Evolutionary conservation across 2,888 invertebrate species (phyloP), one percentile per base, ranked within the genome.

Genomic region (Zygothrica quintamaculata): DNA sequence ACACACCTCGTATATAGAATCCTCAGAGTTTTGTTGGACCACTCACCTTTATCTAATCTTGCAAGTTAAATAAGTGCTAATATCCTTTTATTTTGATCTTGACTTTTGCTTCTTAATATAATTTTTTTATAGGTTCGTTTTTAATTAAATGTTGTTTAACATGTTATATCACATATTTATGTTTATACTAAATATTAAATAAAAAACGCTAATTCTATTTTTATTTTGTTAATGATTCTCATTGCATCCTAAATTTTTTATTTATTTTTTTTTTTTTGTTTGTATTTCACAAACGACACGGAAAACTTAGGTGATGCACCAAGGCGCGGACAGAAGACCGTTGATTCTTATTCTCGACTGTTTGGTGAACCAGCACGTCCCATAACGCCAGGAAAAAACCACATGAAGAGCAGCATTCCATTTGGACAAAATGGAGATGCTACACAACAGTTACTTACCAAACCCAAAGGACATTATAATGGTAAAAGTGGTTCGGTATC

Each of bases 321-420:
- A 64, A 89, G 91, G 64, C 90, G 91, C 58, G 90, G 77, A 62
- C 90, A 90, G 74, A 90, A 90, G 76, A 89, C 85, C 74, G 82
- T 91, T 89, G 92, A 92, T 88, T 92, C 93, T 70, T 91, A 93
- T 89, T 92, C 92, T 81, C 92, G 92, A 77, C 90, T 93, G 75
- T 93, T 93, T 89, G 93, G 93, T 72, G 92, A 92, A 81, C 92
- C 92, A 77, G 91, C 92, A 77, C 91, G 92, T 89, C 92, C 92
- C 87, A 89, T 90, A 65, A 90, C 92, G 84, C 92, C 92, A 84
- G 91, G 91, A 84, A 92, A 92, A 90, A 92, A 92, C 89, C 92
- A 92, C 89, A 91, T 92, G 92, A 92, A 92, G 87, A 93, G 93
- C 91, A 92, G 90, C 90, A 92, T 92, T 86, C 89, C 92, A 80